Evolutionary conservation across 64 coral and sea anemone genomes (phyloP), one percentile per base, ranked within the genome.

Genomic region (Cladopsammia gracilis): DNA sequence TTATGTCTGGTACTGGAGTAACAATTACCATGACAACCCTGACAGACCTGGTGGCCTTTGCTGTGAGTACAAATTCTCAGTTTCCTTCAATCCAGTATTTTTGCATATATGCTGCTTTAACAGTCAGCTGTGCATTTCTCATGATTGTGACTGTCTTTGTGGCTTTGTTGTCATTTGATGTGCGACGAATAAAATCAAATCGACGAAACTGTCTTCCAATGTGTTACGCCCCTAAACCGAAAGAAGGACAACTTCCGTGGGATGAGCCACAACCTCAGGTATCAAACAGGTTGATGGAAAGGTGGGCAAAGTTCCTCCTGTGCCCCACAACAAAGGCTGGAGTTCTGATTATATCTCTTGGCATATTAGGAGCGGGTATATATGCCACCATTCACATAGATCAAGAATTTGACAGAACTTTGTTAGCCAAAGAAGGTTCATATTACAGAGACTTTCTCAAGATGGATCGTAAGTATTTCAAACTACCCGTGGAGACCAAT

Each of bases 1-100:
- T 87, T 4, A 92, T 98, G 89, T 72, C 58, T 14, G 68, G 58
- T 22, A 88, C 89, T 25, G 96, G 96, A 52, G 67, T 90, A 19
- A 92, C 93, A 6, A 79, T 98, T 26, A 92, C 96, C 19, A 98
- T 98, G 96, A 98, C 96, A 7, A 95, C 96, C 9, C 19, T 89
- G 15, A 98, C 96, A 44, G 93, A 98, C 64, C 79, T 98, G 42
- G 93, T 95, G 12, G 93, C 96, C 2, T 98, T 98, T 90, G 96
- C 96, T 20, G 93, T 98, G 15, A 89, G 96, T 57, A 88, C 93
- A 5, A 82, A 77, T 14, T 89, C 96, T 42, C 61, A 72, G 56
- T 98, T 98, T 52, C 96, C 96, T 1, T 87, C 93, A 3, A 79
- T 98, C 6, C 48, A 26, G 14, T 95, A 95, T 23, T 98, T 98